Evolutionary conservation across 1,140 invertebrate genomes (phyloP).

Genomic region (Drosophila carrolli): DNA sequence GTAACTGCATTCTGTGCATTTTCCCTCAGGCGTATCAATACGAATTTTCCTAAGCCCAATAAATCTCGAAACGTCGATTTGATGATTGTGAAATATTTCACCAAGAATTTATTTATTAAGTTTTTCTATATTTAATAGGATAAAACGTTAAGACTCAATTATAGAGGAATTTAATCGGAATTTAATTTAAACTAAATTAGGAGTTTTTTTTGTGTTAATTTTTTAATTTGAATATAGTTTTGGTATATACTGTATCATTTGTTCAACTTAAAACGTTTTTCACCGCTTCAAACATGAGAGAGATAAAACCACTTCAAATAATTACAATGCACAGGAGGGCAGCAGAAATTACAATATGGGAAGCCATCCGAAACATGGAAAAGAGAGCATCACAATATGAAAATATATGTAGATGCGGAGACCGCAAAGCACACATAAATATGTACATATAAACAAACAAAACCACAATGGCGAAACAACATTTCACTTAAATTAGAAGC

Average conservation of each 20-base stretch:
- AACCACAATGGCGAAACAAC: conserved; percentile 47
- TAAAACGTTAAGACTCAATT: too few relatives aligned
- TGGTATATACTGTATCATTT: background rate
- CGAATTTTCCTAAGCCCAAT: background rate
- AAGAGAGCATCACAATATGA: conserved; percentile 60
- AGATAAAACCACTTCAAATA: conserved; percentile 75
- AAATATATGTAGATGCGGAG: conserved; percentile 56
- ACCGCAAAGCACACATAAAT: conserved; percentile 47
- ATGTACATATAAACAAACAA: conserved; percentile 33
- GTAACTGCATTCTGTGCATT: background rate
- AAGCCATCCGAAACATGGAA: conserved; percentile 33
- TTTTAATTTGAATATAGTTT: too few relatives aligned
- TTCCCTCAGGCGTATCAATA: conserved; percentile 15
- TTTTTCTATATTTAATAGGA: too few relatives aligned
- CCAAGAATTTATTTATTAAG: background rate
- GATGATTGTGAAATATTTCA: background rate
- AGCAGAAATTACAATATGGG: conserved; percentile 47
- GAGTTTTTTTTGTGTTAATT: too few relatives aligned
- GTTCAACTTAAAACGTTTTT: conserved; percentile 36
- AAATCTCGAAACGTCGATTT: background rate
- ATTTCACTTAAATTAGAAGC: conserved; percentile 77
- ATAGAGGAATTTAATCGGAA: too few relatives aligned
- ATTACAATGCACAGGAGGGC: conserved; percentile 63
- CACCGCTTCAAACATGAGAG: conserved; percentile 13
- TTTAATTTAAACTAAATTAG: too few relatives aligned